phyloP scores from a whole-genome alignment of 2,113 vertebrate genomes.

The Ardeotis arabs region DNA sequence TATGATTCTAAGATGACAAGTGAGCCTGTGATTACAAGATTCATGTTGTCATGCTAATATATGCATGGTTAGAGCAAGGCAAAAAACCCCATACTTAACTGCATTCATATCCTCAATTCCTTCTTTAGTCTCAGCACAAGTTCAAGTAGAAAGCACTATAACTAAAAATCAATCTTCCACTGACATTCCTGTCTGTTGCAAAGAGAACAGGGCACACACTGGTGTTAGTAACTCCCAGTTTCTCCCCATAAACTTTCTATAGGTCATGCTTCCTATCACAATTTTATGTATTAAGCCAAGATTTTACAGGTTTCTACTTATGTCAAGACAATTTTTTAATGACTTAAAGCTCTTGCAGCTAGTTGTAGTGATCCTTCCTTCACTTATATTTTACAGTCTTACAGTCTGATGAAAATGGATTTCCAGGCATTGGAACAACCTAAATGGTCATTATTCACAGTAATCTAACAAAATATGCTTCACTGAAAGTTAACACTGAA shows the following conservation, averaged over 20 bases:
- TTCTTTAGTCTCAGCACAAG: neutral
- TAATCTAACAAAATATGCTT: neutral
- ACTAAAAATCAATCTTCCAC: neutral
- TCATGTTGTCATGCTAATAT: neutral
- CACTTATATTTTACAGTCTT: neutral
- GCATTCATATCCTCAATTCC: neutral
- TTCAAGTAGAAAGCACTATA: neutral
- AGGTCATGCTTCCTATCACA: neutral
- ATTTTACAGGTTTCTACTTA: neutral
- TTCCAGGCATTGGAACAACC: neutral
- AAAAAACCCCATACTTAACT: neutral
- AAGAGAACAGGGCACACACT: neutral
- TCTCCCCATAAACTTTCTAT: neutral
- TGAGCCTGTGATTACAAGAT: neutral
- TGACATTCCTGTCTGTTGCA: fast-evolving
- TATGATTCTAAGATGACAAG: neutral
- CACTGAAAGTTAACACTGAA: neutral
- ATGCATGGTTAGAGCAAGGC: neutral
- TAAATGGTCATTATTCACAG: neutral
- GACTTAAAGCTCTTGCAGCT: neutral
- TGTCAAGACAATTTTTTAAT: neutral
- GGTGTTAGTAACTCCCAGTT: neutral
- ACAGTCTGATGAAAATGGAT: neutral
- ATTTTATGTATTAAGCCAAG: neutral
- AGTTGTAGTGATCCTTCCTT: neutral